Conservation (phyloP, 1,140 invertebrate genomes). For the Apis laboriosa region DNA sequence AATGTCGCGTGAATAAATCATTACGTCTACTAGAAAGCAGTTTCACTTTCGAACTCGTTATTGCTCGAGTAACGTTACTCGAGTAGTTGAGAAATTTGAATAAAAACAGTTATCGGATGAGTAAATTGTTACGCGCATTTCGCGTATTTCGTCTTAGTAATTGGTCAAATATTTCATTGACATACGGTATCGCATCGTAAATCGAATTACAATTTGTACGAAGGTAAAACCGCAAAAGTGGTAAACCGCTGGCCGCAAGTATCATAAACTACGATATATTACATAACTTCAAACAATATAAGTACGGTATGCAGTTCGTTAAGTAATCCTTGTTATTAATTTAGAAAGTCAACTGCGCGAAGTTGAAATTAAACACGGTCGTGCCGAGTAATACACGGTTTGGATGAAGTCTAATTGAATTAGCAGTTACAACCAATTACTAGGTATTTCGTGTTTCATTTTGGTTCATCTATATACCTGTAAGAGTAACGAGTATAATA, state of each 20-base stretch:
- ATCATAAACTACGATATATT: not conserved
- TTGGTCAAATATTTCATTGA: not conserved
- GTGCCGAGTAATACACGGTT: not conserved
- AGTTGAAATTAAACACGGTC: not conserved
- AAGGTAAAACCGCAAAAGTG: not conserved
- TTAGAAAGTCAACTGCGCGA: not conserved
- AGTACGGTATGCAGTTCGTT: not conserved
- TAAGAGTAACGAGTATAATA: not conserved
- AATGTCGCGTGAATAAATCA: no score
- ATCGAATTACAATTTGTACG: not conserved
- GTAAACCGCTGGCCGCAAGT: not conserved
- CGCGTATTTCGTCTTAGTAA: no score
- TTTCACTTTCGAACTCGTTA: no score
- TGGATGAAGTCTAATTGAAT: not conserved
- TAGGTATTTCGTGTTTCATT: not conserved
- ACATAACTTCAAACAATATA: not conserved
- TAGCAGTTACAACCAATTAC: not conserved
- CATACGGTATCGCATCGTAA: not conserved
- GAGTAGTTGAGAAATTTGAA: no score
- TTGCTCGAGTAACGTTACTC: no score
- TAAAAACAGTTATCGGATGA: not conserved
- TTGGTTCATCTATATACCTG: not conserved
- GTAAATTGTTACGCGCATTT: not conserved
- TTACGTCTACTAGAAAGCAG: no score
- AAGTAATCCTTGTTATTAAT: not conserved